These are phyloP conservation scores for Drosophila aldrichi DNA, from an alignment of 2,888 invertebrate species.

Conservation along the genomic window DNA sequence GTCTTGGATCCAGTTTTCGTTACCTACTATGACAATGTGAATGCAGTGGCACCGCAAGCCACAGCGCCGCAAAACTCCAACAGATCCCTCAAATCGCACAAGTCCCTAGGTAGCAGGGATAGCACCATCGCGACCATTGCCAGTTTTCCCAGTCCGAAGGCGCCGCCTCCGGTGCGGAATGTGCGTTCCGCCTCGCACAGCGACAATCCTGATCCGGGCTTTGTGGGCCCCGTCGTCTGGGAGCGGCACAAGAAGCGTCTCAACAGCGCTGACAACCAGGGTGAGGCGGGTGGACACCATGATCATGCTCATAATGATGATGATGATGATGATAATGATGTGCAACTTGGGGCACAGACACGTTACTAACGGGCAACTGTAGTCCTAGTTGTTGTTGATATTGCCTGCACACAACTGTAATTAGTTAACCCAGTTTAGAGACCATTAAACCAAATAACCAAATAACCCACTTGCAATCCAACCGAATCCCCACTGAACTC, in stretches of 20 bases:
- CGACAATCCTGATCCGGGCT: conserved; percentile 92
- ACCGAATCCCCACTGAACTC: conserved; percentile 33
- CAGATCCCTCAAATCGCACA: conserved; percentile 64
- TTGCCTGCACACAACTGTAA: conserved; percentile 55
- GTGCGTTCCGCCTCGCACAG: conserved; percentile 88
- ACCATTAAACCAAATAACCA: conserved; percentile 29
- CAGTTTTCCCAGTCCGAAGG: conserved; percentile 81
- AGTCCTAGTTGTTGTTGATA: conserved; percentile 59
- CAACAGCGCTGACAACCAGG: conserved; percentile 69
- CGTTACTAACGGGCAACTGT: conserved; percentile 73
- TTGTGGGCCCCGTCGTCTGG: conserved; percentile 94
- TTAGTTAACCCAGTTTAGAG: conserved; percentile 41
- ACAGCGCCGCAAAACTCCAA: conserved; percentile 44
- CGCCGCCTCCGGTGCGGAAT: conserved; percentile 68
- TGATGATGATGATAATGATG: conserved; percentile 64
- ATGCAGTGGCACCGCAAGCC: conserved; percentile 70
- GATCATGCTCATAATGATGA: conserved; percentile 59
- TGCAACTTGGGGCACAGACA: conserved; percentile 68
- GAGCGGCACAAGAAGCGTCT: conserved; percentile 91
- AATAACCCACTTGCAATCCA: conserved; percentile 48
- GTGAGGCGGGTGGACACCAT: conserved; percentile 67
- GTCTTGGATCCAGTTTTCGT: conserved; percentile 93
- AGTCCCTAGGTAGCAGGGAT: conserved; percentile 59
- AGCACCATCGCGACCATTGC: conserved; percentile 76
- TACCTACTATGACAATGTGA: conserved; percentile 88